A percentile compares a stretch with the other conserved stretches of the same genome.
Conservation (phyloP, 2,113 vertebrate species). For the Upupa epops region DNA sequence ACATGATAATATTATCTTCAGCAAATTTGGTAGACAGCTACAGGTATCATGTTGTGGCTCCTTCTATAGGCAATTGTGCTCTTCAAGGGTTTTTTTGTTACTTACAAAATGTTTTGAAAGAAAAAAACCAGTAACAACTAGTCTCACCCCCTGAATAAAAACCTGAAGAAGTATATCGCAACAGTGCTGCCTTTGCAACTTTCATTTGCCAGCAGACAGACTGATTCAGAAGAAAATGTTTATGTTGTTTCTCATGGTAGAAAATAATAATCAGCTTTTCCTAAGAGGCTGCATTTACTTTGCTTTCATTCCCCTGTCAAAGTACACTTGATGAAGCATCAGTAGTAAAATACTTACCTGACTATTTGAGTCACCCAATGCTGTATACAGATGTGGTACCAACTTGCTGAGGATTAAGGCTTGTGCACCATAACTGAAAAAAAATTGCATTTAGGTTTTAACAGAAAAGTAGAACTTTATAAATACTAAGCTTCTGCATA, state of each 20-base stretch:
- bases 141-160: background rate
- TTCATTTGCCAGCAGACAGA: background rate
- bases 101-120: background rate
- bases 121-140: background rate
- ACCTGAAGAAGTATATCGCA: fast-evolving
- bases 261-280: background rate
- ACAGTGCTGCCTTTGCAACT: background rate
- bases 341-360: conserved; percentile 80
- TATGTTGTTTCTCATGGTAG: background rate
- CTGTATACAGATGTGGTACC: conserved; percentile 88
- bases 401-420: conserved; percentile 89
- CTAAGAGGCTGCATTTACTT: background rate
- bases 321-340: background rate
- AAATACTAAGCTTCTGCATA: too few relatives aligned
- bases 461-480: background rate
- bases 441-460: background rate
- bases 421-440: conserved; percentile 84
- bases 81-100: background rate
- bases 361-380: conserved; percentile 90
- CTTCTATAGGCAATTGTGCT: background rate
- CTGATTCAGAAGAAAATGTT: background rate
- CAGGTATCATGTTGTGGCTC: background rate
- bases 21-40: background rate
- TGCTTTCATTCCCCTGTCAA: background rate
- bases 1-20: background rate